Conservation (phyloP, 2,888 invertebrate genomes). For the Caenorhabditis virilis region DNA sequence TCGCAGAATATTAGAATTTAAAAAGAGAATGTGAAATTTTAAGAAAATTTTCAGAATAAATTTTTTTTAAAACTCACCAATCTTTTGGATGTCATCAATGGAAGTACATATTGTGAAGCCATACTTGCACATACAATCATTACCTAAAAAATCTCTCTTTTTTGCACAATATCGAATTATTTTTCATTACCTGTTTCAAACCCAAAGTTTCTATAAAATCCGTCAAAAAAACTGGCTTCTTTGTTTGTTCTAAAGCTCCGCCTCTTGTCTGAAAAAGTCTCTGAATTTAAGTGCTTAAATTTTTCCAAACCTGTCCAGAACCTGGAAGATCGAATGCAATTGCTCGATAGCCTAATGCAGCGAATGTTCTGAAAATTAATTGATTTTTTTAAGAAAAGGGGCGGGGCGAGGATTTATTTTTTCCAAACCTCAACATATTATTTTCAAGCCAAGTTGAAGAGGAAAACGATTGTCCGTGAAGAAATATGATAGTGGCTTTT, state of each 20-base stretch:
- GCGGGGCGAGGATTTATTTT: not conserved
- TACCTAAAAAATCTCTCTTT: constrained; percentile 10
- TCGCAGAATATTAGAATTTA: not conserved
- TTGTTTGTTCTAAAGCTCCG: constrained; percentile 23
- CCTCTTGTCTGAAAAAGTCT: too few relatives aligned
- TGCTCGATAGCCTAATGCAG: constrained; percentile 50
- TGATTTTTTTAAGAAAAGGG: not conserved
- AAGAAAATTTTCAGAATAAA: not conserved
- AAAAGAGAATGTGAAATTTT: too few relatives aligned
- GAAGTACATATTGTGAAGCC: constrained; percentile 52
- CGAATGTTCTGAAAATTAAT: constrained; percentile 30
- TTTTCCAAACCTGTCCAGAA: constrained; percentile 39
- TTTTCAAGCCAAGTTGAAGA: constrained; percentile 50
- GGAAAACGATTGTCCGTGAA: constrained; percentile 53
- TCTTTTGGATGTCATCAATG: constrained; percentile 36
- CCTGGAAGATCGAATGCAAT: constrained; percentile 53
- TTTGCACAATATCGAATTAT: not conserved
- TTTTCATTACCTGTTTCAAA: constrained; percentile 31
- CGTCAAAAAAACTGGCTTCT: constrained; percentile 39
- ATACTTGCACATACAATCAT: constrained; percentile 52
- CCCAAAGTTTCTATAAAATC: constrained; percentile 41
- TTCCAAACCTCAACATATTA: constrained; percentile 24
- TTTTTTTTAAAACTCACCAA: constrained; percentile 5
- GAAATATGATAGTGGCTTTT: constrained; percentile 46
- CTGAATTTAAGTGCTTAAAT: too few relatives aligned